A percentile compares a stretch with the other conserved stretches of the same genome.
Evolutionary conservation across 2,888 invertebrate species (phyloP).

Genomic region (Catocala fraxini): DNA sequence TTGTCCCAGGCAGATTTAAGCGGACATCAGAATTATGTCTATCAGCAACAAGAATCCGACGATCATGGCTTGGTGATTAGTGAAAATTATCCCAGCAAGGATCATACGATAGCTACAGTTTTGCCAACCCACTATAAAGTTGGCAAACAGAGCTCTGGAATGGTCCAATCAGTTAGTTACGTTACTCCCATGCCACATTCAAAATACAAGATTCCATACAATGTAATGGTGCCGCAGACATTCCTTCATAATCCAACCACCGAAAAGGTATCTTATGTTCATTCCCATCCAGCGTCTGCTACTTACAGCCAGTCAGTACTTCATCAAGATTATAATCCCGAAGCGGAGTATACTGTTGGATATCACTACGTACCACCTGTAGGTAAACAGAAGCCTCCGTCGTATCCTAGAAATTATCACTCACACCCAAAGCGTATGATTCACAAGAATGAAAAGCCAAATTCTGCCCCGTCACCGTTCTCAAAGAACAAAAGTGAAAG

Average conservation of each 20-base stretch:
- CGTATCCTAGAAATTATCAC: constrained; percentile 78
- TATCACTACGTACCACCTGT: constrained; percentile 66
- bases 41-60: constrained; percentile 60
- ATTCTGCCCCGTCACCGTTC: constrained; percentile 38
- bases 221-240: constrained; percentile 81
- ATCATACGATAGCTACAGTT: constrained; percentile 87
- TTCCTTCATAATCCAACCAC: constrained; percentile 66
- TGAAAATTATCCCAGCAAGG: constrained; percentile 88
- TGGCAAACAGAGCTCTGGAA: constrained; percentile 54
- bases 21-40: constrained; percentile 66
- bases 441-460: constrained; percentile 56
- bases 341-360: constrained; percentile 69
- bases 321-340: constrained; percentile 65
- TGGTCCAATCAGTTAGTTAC: constrained; percentile 76
- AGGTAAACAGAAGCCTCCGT: constrained; percentile 66
- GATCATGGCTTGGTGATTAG: constrained; percentile 72
- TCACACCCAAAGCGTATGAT: constrained; percentile 77
- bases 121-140: constrained; percentile 71
- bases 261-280: constrained; percentile 78
- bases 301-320: constrained; percentile 60
- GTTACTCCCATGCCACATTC: constrained; percentile 77
- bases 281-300: constrained; percentile 72
- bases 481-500: constrained; percentile 60
- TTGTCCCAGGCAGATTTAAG: constrained; percentile 57
- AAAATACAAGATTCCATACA: constrained; percentile 77